Conservation (phyloP, 1,140 invertebrate genomes). For the Drosophila ironensis region DNA sequence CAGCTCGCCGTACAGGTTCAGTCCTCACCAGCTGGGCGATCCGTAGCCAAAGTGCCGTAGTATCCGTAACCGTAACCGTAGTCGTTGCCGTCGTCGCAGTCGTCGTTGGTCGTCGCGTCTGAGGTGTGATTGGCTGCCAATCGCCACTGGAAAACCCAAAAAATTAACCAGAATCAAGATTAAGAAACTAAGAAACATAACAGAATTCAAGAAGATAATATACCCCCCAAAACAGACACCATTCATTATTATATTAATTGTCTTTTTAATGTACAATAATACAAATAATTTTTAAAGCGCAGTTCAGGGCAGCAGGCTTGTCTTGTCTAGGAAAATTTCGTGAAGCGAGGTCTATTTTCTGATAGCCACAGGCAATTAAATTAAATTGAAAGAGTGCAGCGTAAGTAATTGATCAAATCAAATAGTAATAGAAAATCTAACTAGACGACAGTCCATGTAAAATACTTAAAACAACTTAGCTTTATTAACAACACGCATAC, state of each 20-base stretch:
- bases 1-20: constrained; percentile 2
- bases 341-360: constrained; percentile 31
- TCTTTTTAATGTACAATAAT: constrained; percentile 36
- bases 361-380: constrained; percentile 22
- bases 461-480: constrained; percentile 54
- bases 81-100: constrained; percentile 1
- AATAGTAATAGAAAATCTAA: constrained; percentile 34
- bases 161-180: not conserved
- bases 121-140: constrained; percentile 56
- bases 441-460: constrained; percentile 47
- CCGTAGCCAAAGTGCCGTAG: constrained; percentile 34
- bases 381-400: constrained; percentile 51
- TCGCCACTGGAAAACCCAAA: constrained; percentile 9
- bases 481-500: constrained; percentile 62
- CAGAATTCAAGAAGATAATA: not conserved
- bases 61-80: constrained; percentile 26
- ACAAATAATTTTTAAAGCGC: constrained; percentile 51
- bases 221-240: constrained; percentile 28
- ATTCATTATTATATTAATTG: constrained; percentile 38
- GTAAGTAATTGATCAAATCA: constrained; percentile 60
- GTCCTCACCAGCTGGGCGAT: constrained; percentile 51
- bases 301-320: constrained; percentile 67
- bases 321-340: constrained; percentile 30
- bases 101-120: constrained; percentile 30
- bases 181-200: constrained; percentile 14